Conservation (phyloP, 2,113 vertebrate genomes). For the Sylvia atricapilla region DNA sequence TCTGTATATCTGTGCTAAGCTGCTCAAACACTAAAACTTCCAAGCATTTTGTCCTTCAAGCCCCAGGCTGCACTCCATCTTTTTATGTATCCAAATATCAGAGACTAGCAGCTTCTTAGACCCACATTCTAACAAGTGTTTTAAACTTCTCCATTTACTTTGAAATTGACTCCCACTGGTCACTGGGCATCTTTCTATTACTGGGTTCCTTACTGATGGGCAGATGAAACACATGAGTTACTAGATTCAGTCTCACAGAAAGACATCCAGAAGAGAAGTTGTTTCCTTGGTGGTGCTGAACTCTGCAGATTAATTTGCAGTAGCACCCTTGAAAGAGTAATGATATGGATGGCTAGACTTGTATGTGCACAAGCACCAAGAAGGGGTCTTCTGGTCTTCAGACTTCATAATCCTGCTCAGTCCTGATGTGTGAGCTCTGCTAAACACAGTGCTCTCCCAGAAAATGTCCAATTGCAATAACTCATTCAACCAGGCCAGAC, state of each 20-base stretch:
- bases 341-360: not conserved
- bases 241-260: not conserved
- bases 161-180: not conserved
- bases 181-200: not conserved
- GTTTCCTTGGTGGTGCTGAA: not conserved
- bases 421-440: not conserved
- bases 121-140: not conserved
- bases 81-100: not conserved
- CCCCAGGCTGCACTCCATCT: not conserved
- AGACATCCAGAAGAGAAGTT: not conserved
- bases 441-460: not conserved
- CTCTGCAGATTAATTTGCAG: fast-evolving
- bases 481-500: not conserved
- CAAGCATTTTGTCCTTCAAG: not conserved
- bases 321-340: not conserved
- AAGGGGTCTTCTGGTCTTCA: not conserved
- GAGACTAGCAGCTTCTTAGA: not conserved
- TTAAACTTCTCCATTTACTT: not conserved
- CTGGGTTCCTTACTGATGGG: not conserved
- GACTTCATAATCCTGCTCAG: not conserved
- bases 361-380: fast-evolving
- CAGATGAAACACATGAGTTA: not conserved
- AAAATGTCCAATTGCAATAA: not conserved
- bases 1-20: not conserved
- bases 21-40: not conserved